A percentile compares a stretch with the other conserved stretches of the same genome.
phyloP scores from a whole-genome alignment of 2,888 invertebrate species.

The Athripsodes cinereus region DNA sequence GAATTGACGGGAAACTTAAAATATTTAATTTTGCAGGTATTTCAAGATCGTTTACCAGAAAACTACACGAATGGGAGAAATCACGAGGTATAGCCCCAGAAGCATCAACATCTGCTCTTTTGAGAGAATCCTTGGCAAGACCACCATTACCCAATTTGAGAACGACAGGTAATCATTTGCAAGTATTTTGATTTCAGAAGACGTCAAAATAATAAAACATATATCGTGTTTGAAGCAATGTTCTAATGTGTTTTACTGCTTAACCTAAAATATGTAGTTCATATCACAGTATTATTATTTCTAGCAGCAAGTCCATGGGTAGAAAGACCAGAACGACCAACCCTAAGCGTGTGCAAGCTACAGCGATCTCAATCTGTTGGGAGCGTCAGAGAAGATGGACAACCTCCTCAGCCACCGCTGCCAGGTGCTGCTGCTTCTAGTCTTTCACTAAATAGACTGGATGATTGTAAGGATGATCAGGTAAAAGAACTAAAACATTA shows the following conservation, averaged over 20 bases:
- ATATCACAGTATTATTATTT: too few species aligned
- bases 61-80: slow-evolving; percentile 88
- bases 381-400: slow-evolving; percentile 55
- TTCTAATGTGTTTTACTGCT: too few species aligned
- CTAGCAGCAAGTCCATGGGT: slow-evolving; percentile 31
- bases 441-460: slow-evolving; percentile 66
- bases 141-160: slow-evolving; percentile 26
- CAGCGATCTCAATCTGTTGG: slow-evolving; percentile 73
- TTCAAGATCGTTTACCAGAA: slow-evolving; percentile 82
- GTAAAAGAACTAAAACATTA: neutral
- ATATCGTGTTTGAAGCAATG: too few species aligned
- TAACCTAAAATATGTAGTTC: too few species aligned
- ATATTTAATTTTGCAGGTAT: slow-evolving; percentile 59
- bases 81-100: slow-evolving; percentile 82
- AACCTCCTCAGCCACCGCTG: slow-evolving; percentile 39
- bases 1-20: too few species aligned
- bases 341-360: slow-evolving; percentile 32
- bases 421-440: slow-evolving; percentile 64
- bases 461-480: slow-evolving; percentile 40
- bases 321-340: slow-evolving; percentile 34
- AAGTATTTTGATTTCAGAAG: too few species aligned
- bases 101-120: slow-evolving; percentile 74
- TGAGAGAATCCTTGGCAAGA: slow-evolving; percentile 47
- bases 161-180: slow-evolving; percentile 12
- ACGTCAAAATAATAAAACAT: too few species aligned